A percentile compares a stretch with the other conserved stretches of the same genome.
Evolutionary conservation across 2,797 vertebrate species (phyloP).

Genomic region (Syngnathus rostellatus): DNA sequence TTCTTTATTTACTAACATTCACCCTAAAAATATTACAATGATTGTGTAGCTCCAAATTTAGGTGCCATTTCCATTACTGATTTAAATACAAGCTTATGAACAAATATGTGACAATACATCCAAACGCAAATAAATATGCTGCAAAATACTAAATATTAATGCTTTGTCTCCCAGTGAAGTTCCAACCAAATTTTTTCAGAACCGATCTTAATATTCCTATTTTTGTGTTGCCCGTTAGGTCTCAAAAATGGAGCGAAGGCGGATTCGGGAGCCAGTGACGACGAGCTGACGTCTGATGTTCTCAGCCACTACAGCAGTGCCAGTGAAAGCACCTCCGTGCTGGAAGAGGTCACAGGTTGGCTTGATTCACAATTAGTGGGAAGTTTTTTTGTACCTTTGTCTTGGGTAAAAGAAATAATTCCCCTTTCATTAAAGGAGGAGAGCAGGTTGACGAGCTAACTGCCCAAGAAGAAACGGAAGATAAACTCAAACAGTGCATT

Average conservation of each 20-base stretch:
- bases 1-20: not conserved
- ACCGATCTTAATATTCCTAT: not conserved
- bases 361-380: not conserved
- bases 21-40: not conserved
- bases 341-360: conserved; percentile 79
- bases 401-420: not conserved
- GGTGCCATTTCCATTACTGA: not conserved
- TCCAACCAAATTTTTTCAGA: not conserved
- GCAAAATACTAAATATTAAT: not conserved
- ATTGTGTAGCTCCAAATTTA: not conserved
- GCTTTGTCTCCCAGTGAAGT: not conserved
- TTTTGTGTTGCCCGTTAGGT: conserved; percentile 45
- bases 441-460: conserved; percentile 77
- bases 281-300: conserved; percentile 82
- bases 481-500: conserved; percentile 87
- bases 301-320: conserved; percentile 84
- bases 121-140: not conserved
- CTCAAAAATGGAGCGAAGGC: conserved; percentile 69
- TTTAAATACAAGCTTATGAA: not conserved
- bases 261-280: conserved; percentile 84
- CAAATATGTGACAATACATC: not conserved
- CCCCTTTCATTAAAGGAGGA: conserved; percentile 52
- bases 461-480: conserved; percentile 82
- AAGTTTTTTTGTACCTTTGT: no score
- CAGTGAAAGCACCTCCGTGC: conserved; percentile 77